Percentiles rank a stretch among this genome's conserved stretches.
These are phyloP conservation scores for Electrophaes corylata DNA, from an alignment of 2,888 invertebrate species.

Conservation along the genomic window DNA sequence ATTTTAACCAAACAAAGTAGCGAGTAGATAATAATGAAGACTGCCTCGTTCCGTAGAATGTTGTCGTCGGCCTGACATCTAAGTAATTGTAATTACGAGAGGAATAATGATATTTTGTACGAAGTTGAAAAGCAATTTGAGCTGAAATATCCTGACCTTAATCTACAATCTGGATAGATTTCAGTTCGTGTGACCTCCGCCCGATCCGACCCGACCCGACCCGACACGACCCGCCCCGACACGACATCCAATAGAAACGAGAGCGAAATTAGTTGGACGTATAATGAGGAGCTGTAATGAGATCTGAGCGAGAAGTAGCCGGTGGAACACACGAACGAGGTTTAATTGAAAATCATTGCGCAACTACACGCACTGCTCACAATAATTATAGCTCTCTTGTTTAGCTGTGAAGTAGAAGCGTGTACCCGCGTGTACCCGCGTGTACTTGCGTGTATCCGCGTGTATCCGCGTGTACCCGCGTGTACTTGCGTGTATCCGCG, in stretches of 20 bases:
- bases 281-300: neutral
- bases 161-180: neutral
- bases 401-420: too few species aligned
- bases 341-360: neutral
- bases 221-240: neutral
- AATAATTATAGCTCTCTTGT: neutral
- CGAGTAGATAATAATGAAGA: neutral
- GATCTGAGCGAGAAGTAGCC: neutral
- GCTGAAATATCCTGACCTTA: neutral
- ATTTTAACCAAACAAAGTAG: neutral
- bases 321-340: neutral
- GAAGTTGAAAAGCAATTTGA: conserved; percentile 5
- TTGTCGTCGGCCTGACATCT: conserved; percentile 1
- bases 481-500: too few species aligned
- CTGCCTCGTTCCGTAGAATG: conserved; percentile 1
- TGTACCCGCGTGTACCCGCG: neutral
- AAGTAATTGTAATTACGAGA: conserved; percentile 5
- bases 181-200: neutral
- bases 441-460: too few species aligned
- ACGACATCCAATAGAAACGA: neutral
- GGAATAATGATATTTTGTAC: conserved; percentile 7
- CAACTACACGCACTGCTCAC: neutral
- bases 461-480: too few species aligned
- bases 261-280: neutral
- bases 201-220: neutral